Evolutionary conservation across 2,888 invertebrate genomes (phyloP), one percentile per base, ranked within the genome.

Genomic region (Pterostichus madidus): DNA sequence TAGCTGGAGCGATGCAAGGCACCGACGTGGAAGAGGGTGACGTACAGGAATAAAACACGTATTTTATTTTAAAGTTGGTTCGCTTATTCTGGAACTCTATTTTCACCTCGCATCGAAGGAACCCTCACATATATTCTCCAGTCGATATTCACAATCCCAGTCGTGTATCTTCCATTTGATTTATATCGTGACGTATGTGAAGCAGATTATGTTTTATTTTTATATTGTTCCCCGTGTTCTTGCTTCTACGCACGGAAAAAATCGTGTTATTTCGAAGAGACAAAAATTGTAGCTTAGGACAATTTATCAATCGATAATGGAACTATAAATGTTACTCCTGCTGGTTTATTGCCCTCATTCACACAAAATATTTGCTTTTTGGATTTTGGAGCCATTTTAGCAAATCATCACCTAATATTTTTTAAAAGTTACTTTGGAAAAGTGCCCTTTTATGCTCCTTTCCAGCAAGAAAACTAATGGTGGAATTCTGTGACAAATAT

Each of bases 171-270:
- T 75, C 81, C 75, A 75, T 81, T 81, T 81, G 75, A 81, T 81
- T 81, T 81, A 81, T 81, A 81, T 81, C 75, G 75, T 81, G 75
- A 81, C 81, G 81, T 75, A 46, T 81, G 75, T 59, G 81, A 81
- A 75, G 53, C 81, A 81, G 73, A 81, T 81, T 81, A 81, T 75
- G 73, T 44, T 75, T 59, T 59, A 81, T 81, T 73, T 73, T 75
- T 61, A 44, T 79, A 61, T 79, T 77, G 56, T 77, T 53, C 75
- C 31, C 31, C 52, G 31, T 11, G 49, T 44, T 44, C 13, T 49
- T 39, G 35, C 39, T 5, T n/a, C 73, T 32, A 52, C 31, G 46
- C 73, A 24, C 73, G 17, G 52, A 75, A 75, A 75, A 75, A 75
- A 49, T 75, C 75, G 31, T 52, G 52, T 75, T 71, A 68, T 68